phyloP scores from a whole-genome alignment of 1,140 invertebrate species.

The Theocolax elegans region DNA sequence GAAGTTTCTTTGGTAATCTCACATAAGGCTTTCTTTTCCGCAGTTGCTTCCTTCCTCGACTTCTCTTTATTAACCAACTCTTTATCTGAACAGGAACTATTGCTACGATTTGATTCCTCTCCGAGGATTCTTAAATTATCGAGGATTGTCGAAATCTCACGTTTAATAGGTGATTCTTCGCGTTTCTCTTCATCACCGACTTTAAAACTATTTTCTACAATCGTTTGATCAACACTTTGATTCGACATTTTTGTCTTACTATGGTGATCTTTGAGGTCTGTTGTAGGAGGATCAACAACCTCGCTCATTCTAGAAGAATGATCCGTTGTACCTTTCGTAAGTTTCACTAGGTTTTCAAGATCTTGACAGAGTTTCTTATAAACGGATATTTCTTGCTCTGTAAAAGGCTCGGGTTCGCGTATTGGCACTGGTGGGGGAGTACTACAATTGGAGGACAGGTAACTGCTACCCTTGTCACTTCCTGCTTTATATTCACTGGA shows the following conservation, averaged over 20 bases:
- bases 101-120: slow-evolving; percentile 5
- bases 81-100: slow-evolving; percentile 11
- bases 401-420: slow-evolving; percentile 25
- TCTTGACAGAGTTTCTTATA: slow-evolving; percentile 49
- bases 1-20: slow-evolving; percentile 40
- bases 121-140: slow-evolving; percentile 21
- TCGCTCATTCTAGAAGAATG: background rate
- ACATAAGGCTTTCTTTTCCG: slow-evolving; percentile 9
- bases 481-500: slow-evolving; percentile 9
- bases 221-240: too few relatives aligned
- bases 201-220: background rate
- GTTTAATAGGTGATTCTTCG: slow-evolving; percentile 18
- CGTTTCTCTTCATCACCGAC: background rate
- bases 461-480: slow-evolving; percentile 7
- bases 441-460: slow-evolving; percentile 11
- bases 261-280: background rate
- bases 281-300: slow-evolving; percentile 2
- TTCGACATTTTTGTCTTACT: too few relatives aligned
- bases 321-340: slow-evolving; percentile 20
- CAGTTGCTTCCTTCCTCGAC: background rate
- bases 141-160: slow-evolving; percentile 27
- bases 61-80: background rate
- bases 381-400: slow-evolving; percentile 47
- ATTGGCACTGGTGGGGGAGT: background rate
- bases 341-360: slow-evolving; percentile 47